phyloP scores from a whole-genome alignment of 2,113 vertebrate species.

The Gymnarchus niloticus region DNA sequence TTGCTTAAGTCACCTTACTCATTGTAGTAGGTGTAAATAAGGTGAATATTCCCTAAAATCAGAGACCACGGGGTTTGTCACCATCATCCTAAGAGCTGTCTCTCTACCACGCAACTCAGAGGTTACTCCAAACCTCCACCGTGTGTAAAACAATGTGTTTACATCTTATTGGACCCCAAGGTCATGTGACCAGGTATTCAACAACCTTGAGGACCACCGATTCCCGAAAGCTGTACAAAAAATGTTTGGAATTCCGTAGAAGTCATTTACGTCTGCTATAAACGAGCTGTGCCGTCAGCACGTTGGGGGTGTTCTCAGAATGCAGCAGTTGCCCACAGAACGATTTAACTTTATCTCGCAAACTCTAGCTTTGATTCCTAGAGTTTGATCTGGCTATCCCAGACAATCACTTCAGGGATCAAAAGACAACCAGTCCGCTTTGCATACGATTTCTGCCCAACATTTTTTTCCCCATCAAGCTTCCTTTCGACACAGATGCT shows the following conservation, averaged over 20 bases:
- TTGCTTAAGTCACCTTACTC: neutral
- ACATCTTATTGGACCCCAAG: neutral
- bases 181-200: neutral
- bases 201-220: neutral
- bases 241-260: neutral
- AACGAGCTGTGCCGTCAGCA: neutral
- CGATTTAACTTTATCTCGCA: neutral
- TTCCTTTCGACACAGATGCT: too few species aligned
- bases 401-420: neutral
- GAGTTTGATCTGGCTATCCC: neutral
- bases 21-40: neutral
- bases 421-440: neutral
- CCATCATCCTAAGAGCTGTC: neutral
- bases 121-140: neutral
- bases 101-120: neutral
- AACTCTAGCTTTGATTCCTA: neutral
- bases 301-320: too few species aligned
- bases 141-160: neutral
- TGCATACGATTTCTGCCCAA: neutral
- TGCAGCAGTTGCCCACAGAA: neutral
- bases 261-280: neutral
- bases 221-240: neutral
- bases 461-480: too few species aligned
- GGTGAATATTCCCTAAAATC: neutral
- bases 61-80: neutral